These are phyloP conservation scores for Myathropa florea DNA, from an alignment of 2,888 invertebrate genomes.

Conservation along the genomic window DNA sequence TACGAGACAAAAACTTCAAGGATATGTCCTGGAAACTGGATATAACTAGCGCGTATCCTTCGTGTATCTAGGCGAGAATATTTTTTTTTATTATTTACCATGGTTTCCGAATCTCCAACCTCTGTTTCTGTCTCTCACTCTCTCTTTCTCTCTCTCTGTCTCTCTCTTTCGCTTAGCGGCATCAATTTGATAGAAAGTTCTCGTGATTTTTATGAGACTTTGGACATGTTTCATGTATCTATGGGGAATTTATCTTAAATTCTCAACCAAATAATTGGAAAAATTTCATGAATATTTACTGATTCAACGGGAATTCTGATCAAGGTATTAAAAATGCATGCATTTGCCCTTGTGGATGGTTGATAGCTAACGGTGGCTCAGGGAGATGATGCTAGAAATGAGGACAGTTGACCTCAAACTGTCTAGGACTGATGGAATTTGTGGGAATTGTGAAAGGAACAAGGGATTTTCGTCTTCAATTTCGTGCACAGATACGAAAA, in stretches of 20 bases:
- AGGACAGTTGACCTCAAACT: background rate
- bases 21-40: conserved; percentile 48
- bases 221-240: background rate
- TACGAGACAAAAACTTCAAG: conserved; percentile 29
- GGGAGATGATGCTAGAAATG: background rate
- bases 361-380: background rate
- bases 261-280: background rate
- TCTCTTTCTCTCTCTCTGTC: background rate
- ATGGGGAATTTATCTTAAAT: background rate
- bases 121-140: background rate
- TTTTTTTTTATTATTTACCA: background rate
- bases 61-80: background rate
- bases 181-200: background rate
- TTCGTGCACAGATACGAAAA: too few species aligned
- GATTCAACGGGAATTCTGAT: background rate
- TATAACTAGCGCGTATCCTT: background rate
- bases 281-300: background rate
- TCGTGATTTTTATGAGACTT: background rate
- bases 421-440: background rate
- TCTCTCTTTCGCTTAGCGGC: background rate
- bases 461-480: too few species aligned
- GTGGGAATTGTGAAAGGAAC: too few species aligned
- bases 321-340: background rate
- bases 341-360: background rate
- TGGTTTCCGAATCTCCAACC: background rate